These are phyloP conservation scores for Yponomeuta plumbellus DNA, from an alignment of 2,888 invertebrate species.

Conservation along the genomic window DNA sequence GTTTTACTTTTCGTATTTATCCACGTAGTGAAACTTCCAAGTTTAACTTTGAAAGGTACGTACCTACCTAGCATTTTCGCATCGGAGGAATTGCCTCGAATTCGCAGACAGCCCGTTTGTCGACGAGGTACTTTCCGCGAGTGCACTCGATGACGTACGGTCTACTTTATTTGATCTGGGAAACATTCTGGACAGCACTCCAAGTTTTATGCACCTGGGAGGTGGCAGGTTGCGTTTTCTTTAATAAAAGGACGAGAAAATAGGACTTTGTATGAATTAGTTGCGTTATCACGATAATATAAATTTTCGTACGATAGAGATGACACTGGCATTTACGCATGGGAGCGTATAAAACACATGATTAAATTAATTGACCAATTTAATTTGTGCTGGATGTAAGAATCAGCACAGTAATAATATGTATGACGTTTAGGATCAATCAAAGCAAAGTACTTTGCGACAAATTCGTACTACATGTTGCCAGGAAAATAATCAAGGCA, in stretches of 20 bases:
- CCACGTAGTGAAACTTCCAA: no score
- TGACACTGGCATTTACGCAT: no score
- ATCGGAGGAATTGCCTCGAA: background rate
- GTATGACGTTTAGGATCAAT: no score
- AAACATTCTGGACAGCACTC: constrained; percentile 45
- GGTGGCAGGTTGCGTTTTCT: background rate
- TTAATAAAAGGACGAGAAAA: background rate
- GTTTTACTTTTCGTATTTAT: background rate
- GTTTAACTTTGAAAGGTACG: background rate
- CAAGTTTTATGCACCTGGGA: constrained; percentile 37
- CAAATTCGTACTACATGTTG: no score
- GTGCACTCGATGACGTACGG: constrained; percentile 47
- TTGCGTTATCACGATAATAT: no score
- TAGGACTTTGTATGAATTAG: background rate
- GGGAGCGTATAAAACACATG: no score
- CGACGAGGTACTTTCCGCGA: background rate
- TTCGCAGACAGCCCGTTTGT: background rate
- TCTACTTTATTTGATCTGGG: constrained; percentile 64
- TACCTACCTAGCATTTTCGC: background rate
- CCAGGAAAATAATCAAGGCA: no score
- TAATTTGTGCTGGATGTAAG: no score
- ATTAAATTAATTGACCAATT: no score
- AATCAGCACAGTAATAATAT: no score
- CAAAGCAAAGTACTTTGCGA: no score
- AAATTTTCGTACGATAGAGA: no score